A percentile compares a stretch with the other conserved stretches of the same genome.
Conservation (phyloP, 2,113 vertebrate species). For the Tretioscincus oriximinensis region DNA sequence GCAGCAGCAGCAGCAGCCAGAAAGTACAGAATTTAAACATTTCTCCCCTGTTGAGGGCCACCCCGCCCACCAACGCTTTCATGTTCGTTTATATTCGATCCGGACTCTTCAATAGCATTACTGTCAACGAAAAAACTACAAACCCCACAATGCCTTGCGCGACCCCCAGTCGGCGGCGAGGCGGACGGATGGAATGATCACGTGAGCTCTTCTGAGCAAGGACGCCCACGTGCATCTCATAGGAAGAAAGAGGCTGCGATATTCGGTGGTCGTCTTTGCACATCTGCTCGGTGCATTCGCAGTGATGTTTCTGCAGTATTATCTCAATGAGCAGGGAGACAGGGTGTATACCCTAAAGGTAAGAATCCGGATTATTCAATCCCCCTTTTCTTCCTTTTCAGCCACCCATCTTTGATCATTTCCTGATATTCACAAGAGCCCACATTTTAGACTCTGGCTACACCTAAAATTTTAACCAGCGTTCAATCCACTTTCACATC, state of each 20-base stretch:
- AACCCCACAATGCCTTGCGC: not conserved
- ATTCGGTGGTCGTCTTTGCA: not conserved
- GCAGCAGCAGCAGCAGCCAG: no score
- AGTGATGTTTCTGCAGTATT: slow-evolving; percentile 86
- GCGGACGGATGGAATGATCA: not conserved
- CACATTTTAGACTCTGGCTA: not conserved
- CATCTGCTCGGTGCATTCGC: no score
- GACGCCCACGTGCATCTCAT: not conserved
- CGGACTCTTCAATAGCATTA: no score
- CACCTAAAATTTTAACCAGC: no score
- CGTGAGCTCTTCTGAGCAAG: not conserved
- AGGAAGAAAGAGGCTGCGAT: no score
- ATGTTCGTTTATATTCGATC: no score
- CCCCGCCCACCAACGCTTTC: no score
- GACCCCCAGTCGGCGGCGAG: slow-evolving; percentile 12
- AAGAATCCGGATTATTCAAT: not conserved
- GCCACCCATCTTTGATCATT: no score
- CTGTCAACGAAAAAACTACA: not conserved
- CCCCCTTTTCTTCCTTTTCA: no score
- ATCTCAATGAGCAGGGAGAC: slow-evolving; percentile 78
- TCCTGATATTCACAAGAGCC: not conserved
- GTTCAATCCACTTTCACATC: no score
- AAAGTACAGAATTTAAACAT: no score
- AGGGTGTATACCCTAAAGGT: slow-evolving; percentile 89
- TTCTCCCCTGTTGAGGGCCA: no score